A percentile compares a stretch with the other conserved stretches of the same genome.
phyloP scores from a whole-genome alignment of 2,113 vertebrate genomes.

The Hypomesus transpacificus region DNA sequence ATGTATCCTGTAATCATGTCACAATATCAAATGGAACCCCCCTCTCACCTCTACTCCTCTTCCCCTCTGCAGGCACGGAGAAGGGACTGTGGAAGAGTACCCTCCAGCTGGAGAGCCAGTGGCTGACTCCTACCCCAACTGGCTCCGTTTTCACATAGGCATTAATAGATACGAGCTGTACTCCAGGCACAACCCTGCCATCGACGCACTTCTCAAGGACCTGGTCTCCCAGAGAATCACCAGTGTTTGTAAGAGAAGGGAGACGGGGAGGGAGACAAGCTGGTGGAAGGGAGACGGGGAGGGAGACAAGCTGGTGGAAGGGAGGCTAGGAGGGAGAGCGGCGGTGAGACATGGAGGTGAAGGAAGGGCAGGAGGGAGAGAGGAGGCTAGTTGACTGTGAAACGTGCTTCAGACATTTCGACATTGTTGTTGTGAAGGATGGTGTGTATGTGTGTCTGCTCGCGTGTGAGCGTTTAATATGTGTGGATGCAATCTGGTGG shows the following conservation, averaged over 20 bases:
- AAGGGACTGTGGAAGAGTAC: constrained; percentile 79
- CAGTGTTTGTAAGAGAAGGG: constrained; percentile 86
- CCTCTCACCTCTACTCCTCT: neutral
- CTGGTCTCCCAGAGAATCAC: constrained; percentile 89
- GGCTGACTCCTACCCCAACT: constrained; percentile 91
- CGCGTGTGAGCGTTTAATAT: no score
- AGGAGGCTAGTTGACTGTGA: no score
- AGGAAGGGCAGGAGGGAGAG: no score
- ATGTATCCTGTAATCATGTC: neutral
- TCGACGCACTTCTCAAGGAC: constrained; percentile 89
- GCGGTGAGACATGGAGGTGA: no score
- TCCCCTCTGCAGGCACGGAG: constrained; percentile 74
- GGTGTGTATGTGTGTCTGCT: no score
- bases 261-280: no score
- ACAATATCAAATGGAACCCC: neutral
- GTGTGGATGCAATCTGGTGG: no score
- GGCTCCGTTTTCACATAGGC: constrained; percentile 97
- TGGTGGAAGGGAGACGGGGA: no score
- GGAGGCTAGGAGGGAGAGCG: no score
- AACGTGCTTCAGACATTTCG: no score
- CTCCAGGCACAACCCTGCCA: constrained; percentile 86
- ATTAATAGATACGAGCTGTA: constrained; percentile 97
- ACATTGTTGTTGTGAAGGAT: no score
- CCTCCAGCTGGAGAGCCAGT: constrained; percentile 81
- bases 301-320: no score